These are phyloP conservation scores for Euclidia mi DNA, from an alignment of 2,888 invertebrate genomes.

Conservation along the genomic window DNA sequence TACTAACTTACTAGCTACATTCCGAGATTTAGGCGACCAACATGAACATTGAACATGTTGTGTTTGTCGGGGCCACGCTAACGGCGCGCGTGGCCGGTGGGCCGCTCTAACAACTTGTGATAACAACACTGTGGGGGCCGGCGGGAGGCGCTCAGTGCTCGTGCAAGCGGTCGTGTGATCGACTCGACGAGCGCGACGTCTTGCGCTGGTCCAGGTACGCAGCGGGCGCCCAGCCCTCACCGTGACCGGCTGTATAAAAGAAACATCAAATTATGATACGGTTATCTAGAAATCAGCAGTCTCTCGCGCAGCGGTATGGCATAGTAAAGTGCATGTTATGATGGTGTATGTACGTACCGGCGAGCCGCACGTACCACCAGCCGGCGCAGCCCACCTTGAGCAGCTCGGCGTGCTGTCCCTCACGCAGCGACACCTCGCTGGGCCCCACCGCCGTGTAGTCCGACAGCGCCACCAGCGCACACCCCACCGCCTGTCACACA, in stretches of 20 bases:
- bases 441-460: slow-evolving; percentile 98
- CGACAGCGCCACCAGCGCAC: slow-evolving; percentile 96
- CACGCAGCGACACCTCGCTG: slow-evolving; percentile 96
- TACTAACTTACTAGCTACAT: slow-evolving; percentile 30
- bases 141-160: slow-evolving; percentile 80
- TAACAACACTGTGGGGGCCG: too few species aligned
- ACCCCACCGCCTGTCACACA: slow-evolving; percentile 91
- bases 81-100: neutral
- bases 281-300: too few species aligned
- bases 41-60: too few species aligned
- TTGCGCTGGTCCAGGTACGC: slow-evolving; percentile 97
- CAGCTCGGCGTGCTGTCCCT: slow-evolving; percentile 97
- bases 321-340: too few species aligned
- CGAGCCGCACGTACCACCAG: slow-evolving; percentile 98
- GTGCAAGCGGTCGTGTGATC: slow-evolving; percentile 90
- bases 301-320: too few species aligned
- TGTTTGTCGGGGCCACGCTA: slow-evolving; percentile 17
- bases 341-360: too few species aligned
- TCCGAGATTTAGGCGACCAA: slow-evolving; percentile 15
- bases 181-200: slow-evolving; percentile 93
- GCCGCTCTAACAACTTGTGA: slow-evolving; percentile 1
- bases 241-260: slow-evolving; percentile 87
- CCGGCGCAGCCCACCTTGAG: slow-evolving; percentile 98
- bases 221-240: slow-evolving; percentile 98
- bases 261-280: neutral